Base-by-base conservation (phyloP, 2,888 invertebrate genomes). In the Antheraea yamamai region DNA sequence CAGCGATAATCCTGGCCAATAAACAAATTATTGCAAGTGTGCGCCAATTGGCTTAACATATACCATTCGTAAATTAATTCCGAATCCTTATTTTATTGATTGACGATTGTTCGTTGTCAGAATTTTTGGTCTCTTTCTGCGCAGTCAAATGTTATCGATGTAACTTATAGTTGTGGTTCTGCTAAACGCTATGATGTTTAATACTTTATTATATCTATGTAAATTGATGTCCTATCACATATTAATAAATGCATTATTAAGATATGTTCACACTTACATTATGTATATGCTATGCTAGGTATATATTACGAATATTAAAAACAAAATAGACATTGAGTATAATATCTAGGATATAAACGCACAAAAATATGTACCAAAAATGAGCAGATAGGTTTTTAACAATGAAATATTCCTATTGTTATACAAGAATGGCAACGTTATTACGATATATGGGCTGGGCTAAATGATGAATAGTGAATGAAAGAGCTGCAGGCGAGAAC, bases 391-490 rank as follows among this genome's bases (percentile, higher is more conserved):
- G 10, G 12, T 30, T 30, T 66, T 66, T 39, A n/a, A 39, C 70
- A n/a, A n/a, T 39, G 35, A 39, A n/a, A 70, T 35, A 70, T 39
- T 70, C 39, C n/a, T 70, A 70, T 70, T 70, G 35, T 70, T 70
- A 70, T 70, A 70, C 20, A 70, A 39, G 12, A 20, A 70, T 61
- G 51, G 72, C 20, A 55, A 26, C 55, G 23, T 61, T 61, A 26
- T 74, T 16, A 35, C 30, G 35, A 23, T 14, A 16, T 30, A 58
- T 71, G 61, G 39, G 47, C 6, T n/a, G n/a, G 47, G 81, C 78
- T 81, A 79, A 82, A 82, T 85, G 85, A 84, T 84, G 87, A 83
- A 79, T 81, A 77, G 81, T 86, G 86, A 85, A 84, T 84, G 86
- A 84, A 82, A 80, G 79, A 78, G 83, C 79, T 78, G 85, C 79